These are phyloP conservation scores for Notiomystis cincta DNA, from an alignment of 2,113 vertebrate species.

Conservation along the genomic window DNA sequence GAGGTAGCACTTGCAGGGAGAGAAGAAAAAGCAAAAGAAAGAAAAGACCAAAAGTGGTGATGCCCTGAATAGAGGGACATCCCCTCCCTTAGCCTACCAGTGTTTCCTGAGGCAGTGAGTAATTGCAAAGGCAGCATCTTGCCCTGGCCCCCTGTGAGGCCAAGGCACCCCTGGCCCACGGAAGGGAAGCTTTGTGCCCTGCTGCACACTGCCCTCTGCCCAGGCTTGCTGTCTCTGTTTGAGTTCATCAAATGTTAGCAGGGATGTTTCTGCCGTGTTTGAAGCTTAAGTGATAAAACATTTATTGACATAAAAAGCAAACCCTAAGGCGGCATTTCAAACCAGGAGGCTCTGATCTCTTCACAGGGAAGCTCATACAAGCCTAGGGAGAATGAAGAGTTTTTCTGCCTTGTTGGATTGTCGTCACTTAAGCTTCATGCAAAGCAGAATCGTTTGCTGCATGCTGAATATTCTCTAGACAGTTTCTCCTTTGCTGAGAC, in stretches of 20 bases:
- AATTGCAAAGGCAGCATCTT: background rate
- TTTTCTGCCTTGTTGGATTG: conserved; percentile 49
- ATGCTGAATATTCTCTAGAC: conserved; percentile 19
- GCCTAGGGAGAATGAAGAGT: conserved; percentile 26
- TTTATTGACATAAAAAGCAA: conserved; percentile 65
- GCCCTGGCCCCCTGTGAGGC: background rate
- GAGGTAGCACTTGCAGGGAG: background rate
- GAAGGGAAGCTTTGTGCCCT: background rate
- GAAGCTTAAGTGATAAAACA: conserved; percentile 63
- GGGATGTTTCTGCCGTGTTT: background rate
- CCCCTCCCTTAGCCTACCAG: background rate
- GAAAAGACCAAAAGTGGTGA: background rate
- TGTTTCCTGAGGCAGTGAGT: background rate
- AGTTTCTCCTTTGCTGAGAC: background rate
- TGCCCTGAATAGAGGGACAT: background rate
- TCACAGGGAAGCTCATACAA: conserved; percentile 40
- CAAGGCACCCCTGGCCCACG: background rate
- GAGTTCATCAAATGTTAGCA: conserved; percentile 39
- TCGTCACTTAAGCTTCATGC: background rate
- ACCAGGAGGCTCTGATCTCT: conserved; percentile 47
- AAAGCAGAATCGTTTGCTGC: conserved; percentile 19
- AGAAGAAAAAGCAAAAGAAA: background rate
- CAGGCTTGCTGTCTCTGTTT: background rate
- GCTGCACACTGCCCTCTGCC: background rate
- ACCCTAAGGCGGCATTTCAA: conserved; percentile 52